These are phyloP conservation scores for Numida meleagris DNA, from an alignment of 2,113 vertebrate genomes.

Conservation along the genomic window DNA sequence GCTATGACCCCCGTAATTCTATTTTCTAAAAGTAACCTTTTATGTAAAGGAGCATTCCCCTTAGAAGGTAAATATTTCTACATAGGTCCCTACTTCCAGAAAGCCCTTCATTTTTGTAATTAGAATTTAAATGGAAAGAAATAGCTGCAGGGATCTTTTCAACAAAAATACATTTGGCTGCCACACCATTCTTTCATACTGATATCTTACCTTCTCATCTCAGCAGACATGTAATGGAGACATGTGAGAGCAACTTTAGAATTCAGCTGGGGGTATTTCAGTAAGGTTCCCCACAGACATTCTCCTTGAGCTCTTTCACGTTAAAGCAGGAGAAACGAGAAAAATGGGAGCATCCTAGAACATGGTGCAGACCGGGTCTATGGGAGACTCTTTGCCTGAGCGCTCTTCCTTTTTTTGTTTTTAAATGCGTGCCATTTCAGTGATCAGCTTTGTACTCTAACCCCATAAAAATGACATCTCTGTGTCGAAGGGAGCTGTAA, in stretches of 20 bases:
- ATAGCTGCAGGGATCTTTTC: background rate
- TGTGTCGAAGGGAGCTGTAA: background rate
- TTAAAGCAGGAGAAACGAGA: background rate
- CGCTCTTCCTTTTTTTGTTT: background rate
- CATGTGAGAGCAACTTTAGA: background rate
- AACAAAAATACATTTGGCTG: background rate
- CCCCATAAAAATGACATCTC: background rate
- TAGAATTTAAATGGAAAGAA: background rate
- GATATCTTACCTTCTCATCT: background rate
- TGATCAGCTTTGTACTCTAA: background rate
- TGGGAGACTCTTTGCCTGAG: background rate
- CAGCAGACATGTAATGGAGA: background rate
- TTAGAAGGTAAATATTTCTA: constrained; percentile 21
- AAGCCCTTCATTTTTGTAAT: background rate
- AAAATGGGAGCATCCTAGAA: background rate
- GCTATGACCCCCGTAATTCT: background rate
- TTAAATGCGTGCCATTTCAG: background rate
- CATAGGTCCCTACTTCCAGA: background rate
- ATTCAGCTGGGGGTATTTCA: background rate
- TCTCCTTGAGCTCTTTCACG: background rate
- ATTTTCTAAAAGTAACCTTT: background rate
- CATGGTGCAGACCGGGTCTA: background rate
- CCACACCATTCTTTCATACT: background rate
- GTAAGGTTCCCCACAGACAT: background rate
- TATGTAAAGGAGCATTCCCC: background rate